Conservation (phyloP, 2,113 vertebrate genomes). For the Bubo blakistoni region DNA sequence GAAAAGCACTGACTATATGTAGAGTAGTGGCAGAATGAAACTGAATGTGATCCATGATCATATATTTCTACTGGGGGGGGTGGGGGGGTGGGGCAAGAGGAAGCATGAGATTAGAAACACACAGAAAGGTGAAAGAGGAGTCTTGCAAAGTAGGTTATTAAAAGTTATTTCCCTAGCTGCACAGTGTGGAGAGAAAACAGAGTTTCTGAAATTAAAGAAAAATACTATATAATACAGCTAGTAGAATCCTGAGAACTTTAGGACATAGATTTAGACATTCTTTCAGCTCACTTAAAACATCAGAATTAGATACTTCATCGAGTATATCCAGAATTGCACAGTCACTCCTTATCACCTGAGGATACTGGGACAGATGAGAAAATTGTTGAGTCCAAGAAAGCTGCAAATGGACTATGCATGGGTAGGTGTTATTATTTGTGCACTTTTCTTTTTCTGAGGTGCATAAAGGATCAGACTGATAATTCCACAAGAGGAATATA, state of each 20-base stretch:
- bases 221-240: not conserved
- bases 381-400: not conserved
- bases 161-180: not conserved
- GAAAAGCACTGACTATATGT: not conserved
- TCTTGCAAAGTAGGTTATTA: not conserved
- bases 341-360: not conserved
- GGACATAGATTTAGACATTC: not conserved
- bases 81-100: accelerated
- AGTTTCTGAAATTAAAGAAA: not conserved
- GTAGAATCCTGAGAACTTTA: not conserved
- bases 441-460: not conserved
- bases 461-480: not conserved
- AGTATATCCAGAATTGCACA: not conserved
- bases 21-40: not conserved
- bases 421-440: not conserved
- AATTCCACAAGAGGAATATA: not conserved
- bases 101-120: not conserved
- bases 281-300: not conserved
- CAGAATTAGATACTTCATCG: not conserved
- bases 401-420: not conserved
- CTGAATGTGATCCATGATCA: not conserved
- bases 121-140: not conserved
- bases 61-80: not conserved
- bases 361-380: not conserved
- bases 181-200: not conserved